Percentiles rank a stretch among this genome's conserved stretches.
Evolutionary conservation across 2,797 vertebrate genomes (phyloP).

Genomic region (Galago senegalensis): DNA sequence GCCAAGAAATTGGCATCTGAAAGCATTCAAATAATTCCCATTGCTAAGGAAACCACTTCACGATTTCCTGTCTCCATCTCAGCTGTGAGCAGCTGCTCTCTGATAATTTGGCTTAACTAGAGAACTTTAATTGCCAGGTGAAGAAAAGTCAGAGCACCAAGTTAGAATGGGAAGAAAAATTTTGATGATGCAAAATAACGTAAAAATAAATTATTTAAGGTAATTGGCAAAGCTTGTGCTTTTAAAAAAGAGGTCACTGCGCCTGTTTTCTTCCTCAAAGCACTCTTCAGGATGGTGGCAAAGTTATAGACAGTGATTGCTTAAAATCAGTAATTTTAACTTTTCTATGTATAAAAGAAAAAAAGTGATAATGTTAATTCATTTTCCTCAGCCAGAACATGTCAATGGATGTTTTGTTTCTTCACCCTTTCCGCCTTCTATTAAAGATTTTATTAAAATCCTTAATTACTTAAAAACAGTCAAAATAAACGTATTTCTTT

Average conservation of each 20-base stretch:
- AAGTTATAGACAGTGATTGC: not conserved
- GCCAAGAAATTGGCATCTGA: not conserved
- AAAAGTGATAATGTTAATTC: not conserved
- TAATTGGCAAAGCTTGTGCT: slow-evolving; percentile 17
- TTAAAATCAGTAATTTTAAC: not conserved
- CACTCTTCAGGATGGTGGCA: not conserved
- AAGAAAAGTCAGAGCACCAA: slow-evolving; percentile 41
- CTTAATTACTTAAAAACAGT: not conserved
- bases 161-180: not conserved
- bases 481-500: not conserved
- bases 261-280: slow-evolving; percentile 15
- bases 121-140: not conserved
- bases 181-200: not conserved
- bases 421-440: slow-evolving; percentile 40
- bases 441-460: not conserved
- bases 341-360: slow-evolving; percentile 23
- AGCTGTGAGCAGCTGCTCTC: slow-evolving; percentile 53
- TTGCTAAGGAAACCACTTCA: slow-evolving; percentile 79
- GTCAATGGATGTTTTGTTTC: not conserved
- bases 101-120: slow-evolving; percentile 58
- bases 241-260: slow-evolving; percentile 3
- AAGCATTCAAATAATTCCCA: slow-evolving; percentile 31
- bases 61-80: slow-evolving; percentile 58
- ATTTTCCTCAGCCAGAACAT: not conserved
- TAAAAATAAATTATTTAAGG: slow-evolving; percentile 16